Conservation (phyloP, 2,797 vertebrate genomes). For the Aeoliscus strigatus region DNA sequence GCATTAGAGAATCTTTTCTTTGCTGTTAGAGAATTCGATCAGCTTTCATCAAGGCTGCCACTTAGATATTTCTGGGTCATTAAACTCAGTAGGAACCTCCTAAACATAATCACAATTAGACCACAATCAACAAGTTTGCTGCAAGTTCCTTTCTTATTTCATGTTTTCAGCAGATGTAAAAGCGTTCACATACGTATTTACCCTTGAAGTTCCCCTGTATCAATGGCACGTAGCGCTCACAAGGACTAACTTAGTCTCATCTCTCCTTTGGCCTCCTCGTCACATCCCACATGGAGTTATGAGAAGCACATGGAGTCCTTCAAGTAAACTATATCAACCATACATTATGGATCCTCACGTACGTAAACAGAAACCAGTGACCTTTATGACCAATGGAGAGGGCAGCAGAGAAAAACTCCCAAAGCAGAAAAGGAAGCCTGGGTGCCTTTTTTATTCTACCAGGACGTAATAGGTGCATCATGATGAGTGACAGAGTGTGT, state of each 20-base stretch:
- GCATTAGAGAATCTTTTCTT: no score
- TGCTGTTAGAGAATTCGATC: no score
- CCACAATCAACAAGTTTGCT: no score
- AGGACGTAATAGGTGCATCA: constrained; percentile 11
- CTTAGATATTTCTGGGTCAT: no score
- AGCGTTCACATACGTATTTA: no score
- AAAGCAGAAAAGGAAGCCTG: constrained; percentile 10
- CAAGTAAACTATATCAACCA: constrained; percentile 58
- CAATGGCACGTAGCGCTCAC: constrained; percentile 31
- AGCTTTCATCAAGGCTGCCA: no score
- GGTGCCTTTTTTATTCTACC: constrained; percentile 5
- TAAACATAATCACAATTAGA: no score
- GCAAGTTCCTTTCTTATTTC: no score
- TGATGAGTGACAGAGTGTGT: background rate
- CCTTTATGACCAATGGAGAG: constrained; percentile 42
- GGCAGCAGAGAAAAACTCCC: constrained; percentile 35
- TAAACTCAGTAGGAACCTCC: no score
- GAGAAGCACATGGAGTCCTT: constrained; percentile 53
- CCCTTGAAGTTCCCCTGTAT: no score
- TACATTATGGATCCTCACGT: constrained; percentile 66
- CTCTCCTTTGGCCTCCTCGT: constrained; percentile 46
- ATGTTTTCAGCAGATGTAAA: no score
- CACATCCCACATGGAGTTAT: constrained; percentile 36
- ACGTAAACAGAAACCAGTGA: constrained; percentile 65
- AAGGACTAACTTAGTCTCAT: constrained; percentile 42